Base-by-base conservation (phyloP, 2,888 invertebrate genomes). In the Drosophila kokeensis region DNA sequence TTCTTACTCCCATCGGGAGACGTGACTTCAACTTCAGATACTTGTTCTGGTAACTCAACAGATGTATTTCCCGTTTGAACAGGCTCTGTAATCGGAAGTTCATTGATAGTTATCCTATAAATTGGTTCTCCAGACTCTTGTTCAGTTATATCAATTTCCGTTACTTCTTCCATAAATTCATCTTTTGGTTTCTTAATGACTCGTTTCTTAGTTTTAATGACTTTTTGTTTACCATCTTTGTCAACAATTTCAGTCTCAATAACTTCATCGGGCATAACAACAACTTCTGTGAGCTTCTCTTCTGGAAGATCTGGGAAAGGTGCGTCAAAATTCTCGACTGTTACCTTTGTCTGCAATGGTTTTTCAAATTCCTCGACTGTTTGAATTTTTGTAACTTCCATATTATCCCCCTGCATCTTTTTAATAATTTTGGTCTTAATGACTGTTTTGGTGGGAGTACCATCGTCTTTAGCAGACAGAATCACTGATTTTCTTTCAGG, bases 371-470 rank as follows among this genome's bases (percentile, higher is more conserved):
- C 76, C 18, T 77, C 76, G 10, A 77, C 42, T 11, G 76, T 77
- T 59, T 77, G 69, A 30, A 77, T 48, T 60, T 76, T 77, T 0
- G 76, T 77, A 11, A 76, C 69, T 55, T 77, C 76, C 89, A 93
- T 92, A 73, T 93, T 92, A 2, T 83, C 80, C 0, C 93, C 93
- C 52, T 92, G 84, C 4, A 92, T 90, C 79, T 94, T 94, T 75
- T 94, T 94, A n/a, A 94, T 94, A 2, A 93, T 88, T 65, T 93
- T 93, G 18, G 93, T 94, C 70, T 92, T 94, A 4, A 93, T 92
- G 36, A 93, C 91, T 10, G 92, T 93, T 42, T 92, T 91, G 2
- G 89, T 92, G 8, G 90, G 92, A 72, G 90, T 90, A 65, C 93
- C 91, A 88, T 93, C 90, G 73, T 93, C 66, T 70, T 88, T 93